Conservation (phyloP, 2,888 invertebrate species). For the Eupithecia exiguata region DNA sequence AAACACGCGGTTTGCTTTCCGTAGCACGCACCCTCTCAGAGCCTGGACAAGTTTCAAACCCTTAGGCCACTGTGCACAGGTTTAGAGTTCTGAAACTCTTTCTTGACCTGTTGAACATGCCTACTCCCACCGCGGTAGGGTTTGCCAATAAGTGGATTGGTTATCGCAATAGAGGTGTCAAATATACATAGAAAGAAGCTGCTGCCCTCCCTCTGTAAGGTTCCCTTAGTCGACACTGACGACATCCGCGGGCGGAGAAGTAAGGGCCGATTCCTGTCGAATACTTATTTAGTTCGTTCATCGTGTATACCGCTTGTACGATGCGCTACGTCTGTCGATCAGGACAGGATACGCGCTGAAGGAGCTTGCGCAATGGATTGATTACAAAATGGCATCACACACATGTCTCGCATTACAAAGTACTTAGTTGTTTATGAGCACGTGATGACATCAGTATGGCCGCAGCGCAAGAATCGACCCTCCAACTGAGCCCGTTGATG, state of each 20-base stretch:
- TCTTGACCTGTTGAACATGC: neutral
- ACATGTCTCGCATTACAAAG: neutral
- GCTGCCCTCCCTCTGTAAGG: neutral
- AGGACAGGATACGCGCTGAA: neutral
- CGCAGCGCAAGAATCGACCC: neutral
- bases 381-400: neutral
- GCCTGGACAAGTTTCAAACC: neutral
- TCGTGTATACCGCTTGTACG: neutral
- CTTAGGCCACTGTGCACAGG: neutral
- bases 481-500: neutral
- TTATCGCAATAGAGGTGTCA: neutral
- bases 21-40: neutral
- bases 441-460: neutral
- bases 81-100: neutral
- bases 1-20: neutral
- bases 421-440: neutral
- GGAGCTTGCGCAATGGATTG: neutral
- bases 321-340: neutral
- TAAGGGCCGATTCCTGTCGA: neutral
- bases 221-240: too few species aligned
- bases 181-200: neutral
- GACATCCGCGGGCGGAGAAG: neutral
- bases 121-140: neutral
- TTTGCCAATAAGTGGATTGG: neutral
- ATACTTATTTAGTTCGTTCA: neutral